These are phyloP conservation scores for Pelvicachromis taeniatus DNA, from an alignment of 2,113 vertebrate genomes.

Conservation along the genomic window DNA sequence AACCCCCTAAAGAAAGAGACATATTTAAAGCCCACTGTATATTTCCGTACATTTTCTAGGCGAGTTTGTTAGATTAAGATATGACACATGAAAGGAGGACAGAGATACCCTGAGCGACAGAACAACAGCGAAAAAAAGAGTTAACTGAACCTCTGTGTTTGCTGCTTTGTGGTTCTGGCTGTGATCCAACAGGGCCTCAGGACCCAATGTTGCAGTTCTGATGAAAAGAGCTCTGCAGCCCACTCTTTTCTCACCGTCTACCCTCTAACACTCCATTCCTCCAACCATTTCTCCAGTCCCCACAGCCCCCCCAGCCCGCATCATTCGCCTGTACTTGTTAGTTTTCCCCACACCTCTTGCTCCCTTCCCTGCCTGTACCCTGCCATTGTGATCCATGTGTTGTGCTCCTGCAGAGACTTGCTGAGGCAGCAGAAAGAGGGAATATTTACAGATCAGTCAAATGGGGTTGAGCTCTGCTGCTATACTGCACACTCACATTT, in stretches of 20 bases:
- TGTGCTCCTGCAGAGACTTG: conserved; percentile 44
- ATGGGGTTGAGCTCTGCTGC: conserved; percentile 36
- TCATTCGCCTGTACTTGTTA: conserved; percentile 4
- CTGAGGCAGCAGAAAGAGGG: conserved; percentile 72
- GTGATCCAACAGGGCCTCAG: conserved; percentile 25
- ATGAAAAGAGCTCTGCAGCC: conserved; percentile 37
- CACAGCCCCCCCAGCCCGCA: background rate
- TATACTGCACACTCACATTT: conserved; percentile 37
- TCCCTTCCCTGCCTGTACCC: background rate
- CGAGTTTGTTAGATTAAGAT: background rate
- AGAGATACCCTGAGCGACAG: background rate
- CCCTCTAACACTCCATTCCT: background rate
- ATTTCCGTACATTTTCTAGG: background rate
- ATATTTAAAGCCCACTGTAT: background rate
- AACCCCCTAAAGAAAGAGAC: background rate
- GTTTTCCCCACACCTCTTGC: background rate
- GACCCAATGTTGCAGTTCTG: conserved; percentile 49
- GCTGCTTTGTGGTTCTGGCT: conserved; percentile 32
- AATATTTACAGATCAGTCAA: conserved; percentile 77
- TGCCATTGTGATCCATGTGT: conserved; percentile 71
- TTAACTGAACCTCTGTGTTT: background rate
- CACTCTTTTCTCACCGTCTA: background rate
- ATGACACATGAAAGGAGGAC: background rate
- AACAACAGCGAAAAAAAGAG: background rate
- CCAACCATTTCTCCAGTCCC: background rate